phyloP scores from a whole-genome alignment of 1,140 invertebrate genomes.

The Magallana angulata region DNA sequence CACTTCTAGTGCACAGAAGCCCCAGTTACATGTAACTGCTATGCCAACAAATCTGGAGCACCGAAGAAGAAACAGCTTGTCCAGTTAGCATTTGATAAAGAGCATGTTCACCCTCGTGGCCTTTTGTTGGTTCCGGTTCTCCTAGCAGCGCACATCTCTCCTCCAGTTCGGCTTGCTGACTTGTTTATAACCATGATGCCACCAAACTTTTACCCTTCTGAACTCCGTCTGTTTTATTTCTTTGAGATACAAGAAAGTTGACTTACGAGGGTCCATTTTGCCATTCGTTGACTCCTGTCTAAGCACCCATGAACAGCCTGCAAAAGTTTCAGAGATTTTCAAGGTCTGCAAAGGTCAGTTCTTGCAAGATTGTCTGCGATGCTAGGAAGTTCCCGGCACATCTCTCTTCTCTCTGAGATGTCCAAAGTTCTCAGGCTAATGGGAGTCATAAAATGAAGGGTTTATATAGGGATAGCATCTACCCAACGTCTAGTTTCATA shows the following conservation, averaged over 20 bases:
- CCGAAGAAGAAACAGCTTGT: neutral
- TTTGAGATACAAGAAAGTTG: neutral
- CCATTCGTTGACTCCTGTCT: neutral
- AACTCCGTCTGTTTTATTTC: neutral
- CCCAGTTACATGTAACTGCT: neutral
- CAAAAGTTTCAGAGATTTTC: neutral
- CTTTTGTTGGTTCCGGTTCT: neutral
- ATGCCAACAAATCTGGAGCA: neutral
- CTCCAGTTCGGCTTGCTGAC: neutral
- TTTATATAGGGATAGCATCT: slow-evolving; percentile 23
- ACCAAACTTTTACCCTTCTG: neutral
- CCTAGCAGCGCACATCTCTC: neutral
- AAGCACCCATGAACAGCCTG: slow-evolving; percentile 4
- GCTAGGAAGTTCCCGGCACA: neutral
- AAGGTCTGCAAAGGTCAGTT: slow-evolving; percentile 2
- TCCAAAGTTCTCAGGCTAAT: neutral
- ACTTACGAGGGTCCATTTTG: neutral
- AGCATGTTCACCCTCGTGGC: neutral
- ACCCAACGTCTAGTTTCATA: slow-evolving; percentile 2
- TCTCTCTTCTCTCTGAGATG: neutral
- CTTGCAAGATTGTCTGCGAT: neutral
- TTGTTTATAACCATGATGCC: neutral
- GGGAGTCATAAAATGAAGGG: neutral
- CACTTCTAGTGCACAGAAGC: neutral
- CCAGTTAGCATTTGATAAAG: neutral